A percentile compares a stretch with the other conserved stretches of the same genome.
Evolutionary conservation across 2,888 invertebrate genomes (phyloP).

Genomic region (Chrysotoxum bicinctum): DNA sequence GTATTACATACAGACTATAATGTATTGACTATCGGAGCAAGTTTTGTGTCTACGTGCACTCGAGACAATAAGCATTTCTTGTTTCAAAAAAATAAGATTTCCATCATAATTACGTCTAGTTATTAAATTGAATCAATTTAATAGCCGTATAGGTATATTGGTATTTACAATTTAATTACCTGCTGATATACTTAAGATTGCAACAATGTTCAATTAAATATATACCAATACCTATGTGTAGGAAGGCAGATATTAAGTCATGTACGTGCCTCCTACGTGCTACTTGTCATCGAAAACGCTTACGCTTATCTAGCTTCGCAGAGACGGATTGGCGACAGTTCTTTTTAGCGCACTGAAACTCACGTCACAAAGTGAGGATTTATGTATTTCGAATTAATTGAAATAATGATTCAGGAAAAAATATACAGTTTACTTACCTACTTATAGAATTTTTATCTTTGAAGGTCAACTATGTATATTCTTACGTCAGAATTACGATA

Average conservation of each 20-base stretch:
- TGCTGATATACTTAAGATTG: not conserved
- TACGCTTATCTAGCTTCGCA: not conserved
- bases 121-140: not conserved
- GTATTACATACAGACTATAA: too few relatives aligned
- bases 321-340: constrained; percentile 26
- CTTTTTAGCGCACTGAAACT: not conserved
- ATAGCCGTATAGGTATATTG: not conserved
- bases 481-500: too few relatives aligned
- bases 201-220: constrained; percentile 11
- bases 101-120: not conserved
- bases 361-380: not conserved
- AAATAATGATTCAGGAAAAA: constrained; percentile 14
- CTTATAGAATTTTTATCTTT: too few relatives aligned
- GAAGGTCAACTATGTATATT: too few relatives aligned
- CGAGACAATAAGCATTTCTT: not conserved
- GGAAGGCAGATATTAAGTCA: not conserved
- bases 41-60: constrained; percentile 4
- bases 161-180: constrained; percentile 3
- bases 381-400: not conserved
- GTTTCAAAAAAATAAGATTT: not conserved
- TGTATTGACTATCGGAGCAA: not conserved
- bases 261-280: constrained; percentile 9
- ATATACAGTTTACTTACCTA: not conserved
- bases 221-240: too few relatives aligned
- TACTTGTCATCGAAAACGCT: constrained; percentile 20